phyloP scores from a whole-genome alignment of 2,797 vertebrate genomes.

The Chaetodon trifasciatus region DNA sequence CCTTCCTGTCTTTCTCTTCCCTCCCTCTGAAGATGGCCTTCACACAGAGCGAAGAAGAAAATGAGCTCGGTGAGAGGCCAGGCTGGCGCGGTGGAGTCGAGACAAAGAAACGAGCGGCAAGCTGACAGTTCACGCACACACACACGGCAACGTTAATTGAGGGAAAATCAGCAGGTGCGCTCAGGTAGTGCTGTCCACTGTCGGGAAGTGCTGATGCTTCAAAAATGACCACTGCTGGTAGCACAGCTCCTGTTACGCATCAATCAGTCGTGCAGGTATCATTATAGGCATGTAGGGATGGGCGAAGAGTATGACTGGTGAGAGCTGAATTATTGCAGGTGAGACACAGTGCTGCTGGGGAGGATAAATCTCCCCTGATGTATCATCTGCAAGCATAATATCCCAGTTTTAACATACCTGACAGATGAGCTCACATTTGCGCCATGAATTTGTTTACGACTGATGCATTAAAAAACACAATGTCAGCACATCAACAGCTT shows the following conservation, averaged over 20 bases:
- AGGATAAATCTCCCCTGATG: conserved; percentile 33
- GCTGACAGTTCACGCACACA: conserved; percentile 49
- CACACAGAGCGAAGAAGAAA: conserved; percentile 67
- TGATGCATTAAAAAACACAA: conserved; percentile 27
- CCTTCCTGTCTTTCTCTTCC: conserved; percentile 36
- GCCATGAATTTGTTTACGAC: conserved; percentile 33
- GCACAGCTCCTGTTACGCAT: conserved; percentile 52
- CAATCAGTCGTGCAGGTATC: conserved; percentile 58
- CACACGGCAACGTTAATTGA: conserved; percentile 62
- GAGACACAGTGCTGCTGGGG: neutral
- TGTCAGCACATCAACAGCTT: conserved; percentile 25
- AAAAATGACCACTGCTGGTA: conserved; percentile 50
- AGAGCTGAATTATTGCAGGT: conserved; percentile 37
- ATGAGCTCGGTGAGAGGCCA: conserved; percentile 67
- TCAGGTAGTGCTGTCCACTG: conserved; percentile 42
- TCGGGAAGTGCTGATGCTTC: conserved; percentile 66
- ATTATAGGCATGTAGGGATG: conserved; percentile 50
- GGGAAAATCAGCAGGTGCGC: conserved; percentile 51
- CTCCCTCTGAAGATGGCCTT: conserved; percentile 67
- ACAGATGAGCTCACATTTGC: conserved; percentile 44
- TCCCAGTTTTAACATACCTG: conserved; percentile 43
- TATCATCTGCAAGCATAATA: conserved; percentile 29
- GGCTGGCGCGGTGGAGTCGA: conserved; percentile 24
- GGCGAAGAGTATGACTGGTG: conserved; percentile 24
- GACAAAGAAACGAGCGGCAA: conserved; percentile 47